A percentile compares a stretch with the other conserved stretches of the same genome.
Conservation (phyloP, 2,888 invertebrate genomes). For the Muschampia plurimacula region DNA sequence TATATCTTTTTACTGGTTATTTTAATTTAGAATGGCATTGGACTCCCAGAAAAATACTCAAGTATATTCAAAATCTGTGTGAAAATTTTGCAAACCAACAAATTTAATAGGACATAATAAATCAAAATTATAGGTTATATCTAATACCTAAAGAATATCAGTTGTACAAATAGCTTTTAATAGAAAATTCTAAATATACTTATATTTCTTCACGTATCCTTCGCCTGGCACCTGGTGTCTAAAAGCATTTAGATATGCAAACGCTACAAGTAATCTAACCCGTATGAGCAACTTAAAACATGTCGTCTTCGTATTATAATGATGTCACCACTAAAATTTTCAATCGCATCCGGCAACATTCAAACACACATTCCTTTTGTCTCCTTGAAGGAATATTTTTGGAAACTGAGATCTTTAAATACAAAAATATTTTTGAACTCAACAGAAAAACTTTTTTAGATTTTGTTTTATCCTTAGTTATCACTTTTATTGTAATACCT, state of each 20-base stretch:
- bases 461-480: too few species aligned
- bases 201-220: background rate
- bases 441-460: too few species aligned
- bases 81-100: too few species aligned
- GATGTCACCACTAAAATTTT: constrained; percentile 42
- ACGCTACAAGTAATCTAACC: constrained; percentile 11
- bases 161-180: too few species aligned
- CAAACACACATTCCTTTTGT: too few species aligned
- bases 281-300: constrained; percentile 12
- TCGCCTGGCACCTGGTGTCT: background rate
- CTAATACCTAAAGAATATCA: background rate
- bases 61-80: background rate
- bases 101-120: too few species aligned
- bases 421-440: too few species aligned
- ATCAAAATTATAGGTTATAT: too few species aligned
- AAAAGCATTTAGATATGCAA: constrained; percentile 21
- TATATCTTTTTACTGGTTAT: too few species aligned
- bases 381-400: too few species aligned
- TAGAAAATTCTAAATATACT: background rate
- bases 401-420: too few species aligned
- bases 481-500: too few species aligned
- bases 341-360: constrained; percentile 8
- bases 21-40: background rate
- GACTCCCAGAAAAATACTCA: background rate
- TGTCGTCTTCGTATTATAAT: constrained; percentile 24